Conservation (phyloP, 2,888 invertebrate genomes). For the Pediacus dermestoides region DNA sequence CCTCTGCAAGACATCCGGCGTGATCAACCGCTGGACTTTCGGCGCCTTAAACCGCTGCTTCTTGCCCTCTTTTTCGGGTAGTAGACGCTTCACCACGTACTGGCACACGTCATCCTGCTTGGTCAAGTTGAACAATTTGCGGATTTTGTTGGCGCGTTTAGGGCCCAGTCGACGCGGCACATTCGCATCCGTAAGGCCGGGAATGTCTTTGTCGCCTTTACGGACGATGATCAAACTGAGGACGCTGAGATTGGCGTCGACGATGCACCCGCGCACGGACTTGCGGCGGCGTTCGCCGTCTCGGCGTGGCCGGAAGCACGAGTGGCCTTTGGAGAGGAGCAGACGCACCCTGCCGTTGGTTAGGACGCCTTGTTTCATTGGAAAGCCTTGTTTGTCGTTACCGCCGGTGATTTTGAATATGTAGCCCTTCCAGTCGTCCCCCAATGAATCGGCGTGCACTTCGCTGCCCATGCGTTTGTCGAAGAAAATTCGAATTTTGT, state of each 20-base stretch:
- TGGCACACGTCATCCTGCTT: conserved; percentile 77
- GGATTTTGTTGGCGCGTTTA: conserved; percentile 74
- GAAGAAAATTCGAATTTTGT: conserved; percentile 92
- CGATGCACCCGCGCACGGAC: conserved; percentile 97
- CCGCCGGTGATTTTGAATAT: conserved; percentile 92
- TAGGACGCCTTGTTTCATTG: conserved; percentile 98
- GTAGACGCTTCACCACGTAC: conserved; percentile 70
- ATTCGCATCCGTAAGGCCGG: conserved; percentile 69
- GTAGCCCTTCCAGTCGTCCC: conserved; percentile 99
- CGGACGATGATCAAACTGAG: conserved; percentile 87
- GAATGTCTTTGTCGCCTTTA: conserved; percentile 78
- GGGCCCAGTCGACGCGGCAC: conserved; percentile 72
- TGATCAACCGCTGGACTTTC: conserved; percentile 76
- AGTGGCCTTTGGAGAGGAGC: conserved; percentile 87
- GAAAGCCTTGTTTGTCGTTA: conserved; percentile 99
- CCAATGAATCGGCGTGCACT: conserved; percentile 88
- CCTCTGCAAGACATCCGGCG: conserved; percentile 57
- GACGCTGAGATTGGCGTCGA: conserved; percentile 92
- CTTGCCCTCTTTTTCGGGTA: conserved; percentile 56
- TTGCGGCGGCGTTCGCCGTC: conserved; percentile 95
- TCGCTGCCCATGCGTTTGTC: conserved; percentile 98
- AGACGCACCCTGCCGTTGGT: conserved; percentile 92
- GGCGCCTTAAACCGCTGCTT: conserved; percentile 63
- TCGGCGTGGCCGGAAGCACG: conserved; percentile 90
- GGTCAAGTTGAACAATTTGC: conserved; percentile 70